Conservation (phyloP, 2,113 vertebrate species). For the Polypterus bichir region DNA sequence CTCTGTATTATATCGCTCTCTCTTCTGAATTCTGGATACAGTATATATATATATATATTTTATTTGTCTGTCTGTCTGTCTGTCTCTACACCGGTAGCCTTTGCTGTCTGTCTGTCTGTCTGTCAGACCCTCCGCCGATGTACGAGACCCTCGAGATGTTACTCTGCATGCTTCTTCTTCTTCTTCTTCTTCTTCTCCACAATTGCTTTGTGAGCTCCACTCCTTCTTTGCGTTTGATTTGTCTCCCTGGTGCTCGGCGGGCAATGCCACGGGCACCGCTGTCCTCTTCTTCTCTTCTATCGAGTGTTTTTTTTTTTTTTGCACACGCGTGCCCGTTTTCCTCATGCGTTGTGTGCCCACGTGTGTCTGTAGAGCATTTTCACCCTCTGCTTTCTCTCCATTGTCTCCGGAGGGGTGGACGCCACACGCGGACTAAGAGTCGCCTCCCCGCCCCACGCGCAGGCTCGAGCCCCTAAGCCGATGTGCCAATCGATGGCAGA, state of each 20-base stretch:
- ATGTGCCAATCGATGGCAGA: too few relatives aligned
- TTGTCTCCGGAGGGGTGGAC: too few relatives aligned
- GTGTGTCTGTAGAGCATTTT: too few relatives aligned
- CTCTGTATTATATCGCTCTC: constrained; percentile 89
- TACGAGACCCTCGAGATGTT: constrained; percentile 87
- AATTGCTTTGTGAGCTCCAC: constrained; percentile 74
- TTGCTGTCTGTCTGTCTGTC: constrained; percentile 60
- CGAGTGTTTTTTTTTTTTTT: constrained; percentile 41
- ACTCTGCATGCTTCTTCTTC: constrained; percentile 75
- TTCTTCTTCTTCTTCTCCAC: constrained; percentile 52
- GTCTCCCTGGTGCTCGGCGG: too few relatives aligned
- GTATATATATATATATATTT: too few relatives aligned
- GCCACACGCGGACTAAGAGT: too few relatives aligned
- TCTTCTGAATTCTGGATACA: constrained; percentile 62
- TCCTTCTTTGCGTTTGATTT: constrained; percentile 18
- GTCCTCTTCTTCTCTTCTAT: constrained; percentile 44
- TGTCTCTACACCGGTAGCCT: constrained; percentile 90
- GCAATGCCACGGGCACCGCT: constrained; percentile 31
- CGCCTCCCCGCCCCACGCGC: too few relatives aligned
- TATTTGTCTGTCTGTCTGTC: constrained; percentile 40
- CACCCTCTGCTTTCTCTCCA: too few relatives aligned
- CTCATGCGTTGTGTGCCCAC: too few relatives aligned
- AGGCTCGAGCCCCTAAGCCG: too few relatives aligned
- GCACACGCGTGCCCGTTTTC: too few relatives aligned
- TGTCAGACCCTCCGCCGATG: constrained; percentile 84